These are phyloP conservation scores for Silurus aristotelis DNA, from an alignment of 2,797 vertebrate genomes.

Conservation along the genomic window DNA sequence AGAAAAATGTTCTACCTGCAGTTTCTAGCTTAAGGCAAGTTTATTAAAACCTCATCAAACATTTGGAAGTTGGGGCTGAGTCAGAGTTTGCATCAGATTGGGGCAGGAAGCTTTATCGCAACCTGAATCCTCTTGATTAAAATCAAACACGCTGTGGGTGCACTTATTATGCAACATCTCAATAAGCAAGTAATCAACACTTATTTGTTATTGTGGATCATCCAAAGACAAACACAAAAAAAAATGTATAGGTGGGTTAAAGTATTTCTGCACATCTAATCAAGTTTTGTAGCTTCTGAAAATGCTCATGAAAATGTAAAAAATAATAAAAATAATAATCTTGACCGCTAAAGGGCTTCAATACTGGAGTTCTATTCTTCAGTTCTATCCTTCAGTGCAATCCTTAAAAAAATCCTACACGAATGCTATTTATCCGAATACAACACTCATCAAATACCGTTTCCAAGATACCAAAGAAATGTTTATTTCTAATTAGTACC, in stretches of 20 bases:
- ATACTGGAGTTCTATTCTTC: background rate
- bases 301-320: too few species aligned
- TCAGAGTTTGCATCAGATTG: background rate
- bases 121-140: constrained; percentile 36
- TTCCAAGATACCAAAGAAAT: background rate
- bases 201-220: background rate
- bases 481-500: background rate
- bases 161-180: background rate
- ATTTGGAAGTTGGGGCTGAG: constrained; percentile 12
- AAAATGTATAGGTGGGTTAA: background rate
- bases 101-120: constrained; percentile 27
- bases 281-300: background rate
- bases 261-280: background rate
- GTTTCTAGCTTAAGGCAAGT: background rate
- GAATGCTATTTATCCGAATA: background rate
- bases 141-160: constrained; percentile 28
- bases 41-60: constrained; percentile 5
- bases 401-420: background rate
- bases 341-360: background rate
- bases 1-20: background rate
- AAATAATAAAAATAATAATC: background rate
- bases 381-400: background rate
- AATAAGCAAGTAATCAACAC: background rate
- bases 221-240: background rate
- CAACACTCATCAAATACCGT: background rate